phyloP scores from a whole-genome alignment of 2,888 invertebrate species.

The Ormia ochracea region DNA sequence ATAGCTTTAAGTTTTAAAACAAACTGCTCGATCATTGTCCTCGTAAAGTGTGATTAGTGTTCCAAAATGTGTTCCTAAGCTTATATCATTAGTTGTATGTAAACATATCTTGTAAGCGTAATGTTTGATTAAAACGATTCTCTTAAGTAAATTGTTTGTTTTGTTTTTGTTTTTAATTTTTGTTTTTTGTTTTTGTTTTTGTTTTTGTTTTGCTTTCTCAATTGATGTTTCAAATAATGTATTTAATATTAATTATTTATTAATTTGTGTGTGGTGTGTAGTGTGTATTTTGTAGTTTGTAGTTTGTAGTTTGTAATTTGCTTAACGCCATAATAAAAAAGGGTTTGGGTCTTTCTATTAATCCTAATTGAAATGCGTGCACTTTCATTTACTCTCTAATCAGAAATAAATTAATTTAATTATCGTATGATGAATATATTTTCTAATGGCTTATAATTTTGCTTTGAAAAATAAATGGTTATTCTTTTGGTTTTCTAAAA shows the following conservation, averaged over 20 bases:
- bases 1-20: not conserved
- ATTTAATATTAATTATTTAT: no score
- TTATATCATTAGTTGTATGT: not conserved
- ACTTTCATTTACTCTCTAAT: slow-evolving; percentile 2
- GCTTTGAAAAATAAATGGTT: slow-evolving; percentile 23
- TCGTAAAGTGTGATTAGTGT: not conserved
- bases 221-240: not conserved
- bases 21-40: not conserved
- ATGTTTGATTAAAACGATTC: slow-evolving; percentile 1
- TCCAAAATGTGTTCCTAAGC: not conserved
- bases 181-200: not conserved
- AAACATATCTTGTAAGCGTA: slow-evolving; percentile 26
- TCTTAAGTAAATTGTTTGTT: not conserved
- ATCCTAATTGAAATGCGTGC: slow-evolving; percentile 15
- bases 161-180: not conserved
- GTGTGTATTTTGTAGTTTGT: no score
- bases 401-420: not conserved
- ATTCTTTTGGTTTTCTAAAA: not conserved
- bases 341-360: not conserved
- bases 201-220: not conserved
- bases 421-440: not conserved
- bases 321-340: not conserved
- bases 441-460: no score
- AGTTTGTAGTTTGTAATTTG: slow-evolving; percentile 1
- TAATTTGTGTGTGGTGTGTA: no score